Conservation (phyloP, 2,888 invertebrate genomes). For the Erebia ligea region DNA sequence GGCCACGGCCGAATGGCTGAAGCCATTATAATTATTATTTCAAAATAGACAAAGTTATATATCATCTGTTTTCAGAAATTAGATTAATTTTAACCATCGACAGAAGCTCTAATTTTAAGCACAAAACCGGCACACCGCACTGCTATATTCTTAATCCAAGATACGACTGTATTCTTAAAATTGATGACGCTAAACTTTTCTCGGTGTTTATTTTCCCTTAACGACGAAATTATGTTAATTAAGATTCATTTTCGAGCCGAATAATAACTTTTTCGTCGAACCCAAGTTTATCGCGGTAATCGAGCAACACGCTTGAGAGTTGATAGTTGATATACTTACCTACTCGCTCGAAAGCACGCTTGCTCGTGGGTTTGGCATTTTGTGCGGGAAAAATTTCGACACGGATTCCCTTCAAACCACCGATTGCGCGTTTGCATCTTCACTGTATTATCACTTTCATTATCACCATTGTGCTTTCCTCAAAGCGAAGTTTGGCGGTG, state of each 20-base stretch:
- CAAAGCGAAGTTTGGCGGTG: not conserved
- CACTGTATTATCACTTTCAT: too few relatives aligned
- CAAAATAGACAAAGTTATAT: too few relatives aligned
- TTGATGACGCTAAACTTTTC: constrained; percentile 2
- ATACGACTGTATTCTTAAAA: not conserved
- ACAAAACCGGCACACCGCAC: not conserved
- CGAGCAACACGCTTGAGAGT: not conserved
- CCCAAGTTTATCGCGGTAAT: not conserved
- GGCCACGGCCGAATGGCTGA: too few relatives aligned
- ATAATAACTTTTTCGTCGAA: constrained; percentile 19
- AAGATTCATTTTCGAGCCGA: constrained; percentile 18
- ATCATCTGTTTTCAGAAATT: too few relatives aligned
- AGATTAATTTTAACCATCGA: too few relatives aligned
- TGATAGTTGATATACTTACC: not conserved
- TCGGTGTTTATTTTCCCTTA: constrained; percentile 9
- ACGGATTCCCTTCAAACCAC: too few relatives aligned
- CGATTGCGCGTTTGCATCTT: too few relatives aligned
- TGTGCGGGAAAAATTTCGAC: too few relatives aligned
- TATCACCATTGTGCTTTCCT: not conserved
- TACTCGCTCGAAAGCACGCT: too few relatives aligned
- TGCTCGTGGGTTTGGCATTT: too few relatives aligned
- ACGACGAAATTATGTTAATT: constrained; percentile 30
- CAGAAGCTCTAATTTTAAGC: too few relatives aligned
- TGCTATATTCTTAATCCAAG: not conserved
- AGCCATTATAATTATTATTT: too few relatives aligned